Evolutionary conservation across 2,113 vertebrate genomes (phyloP).

Genomic region (Oostethus manadensis): DNA sequence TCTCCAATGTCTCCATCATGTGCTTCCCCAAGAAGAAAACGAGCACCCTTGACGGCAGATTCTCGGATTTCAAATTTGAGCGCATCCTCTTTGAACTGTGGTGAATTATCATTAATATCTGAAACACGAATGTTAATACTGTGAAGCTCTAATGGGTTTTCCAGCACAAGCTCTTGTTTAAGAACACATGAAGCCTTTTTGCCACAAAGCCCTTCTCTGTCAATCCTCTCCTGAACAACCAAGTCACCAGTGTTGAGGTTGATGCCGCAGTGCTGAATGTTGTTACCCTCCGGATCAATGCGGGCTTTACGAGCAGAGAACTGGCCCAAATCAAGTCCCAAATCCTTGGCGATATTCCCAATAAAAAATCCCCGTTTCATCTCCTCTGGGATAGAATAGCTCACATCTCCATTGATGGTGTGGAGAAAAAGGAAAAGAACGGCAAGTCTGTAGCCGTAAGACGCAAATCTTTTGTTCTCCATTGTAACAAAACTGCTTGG

Average conservation of each 20-base stretch:
- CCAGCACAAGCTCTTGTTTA: constrained; percentile 67
- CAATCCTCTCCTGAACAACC: constrained; percentile 67
- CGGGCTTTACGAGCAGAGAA: constrained; percentile 65
- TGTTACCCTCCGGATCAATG: constrained; percentile 43
- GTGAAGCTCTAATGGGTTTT: constrained; percentile 60
- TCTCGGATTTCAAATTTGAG: constrained; percentile 63
- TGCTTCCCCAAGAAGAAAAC: constrained; percentile 62
- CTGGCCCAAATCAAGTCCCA: constrained; percentile 58
- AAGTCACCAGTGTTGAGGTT: constrained; percentile 67
- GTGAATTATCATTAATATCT: constrained; percentile 79
- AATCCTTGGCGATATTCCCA: constrained; percentile 74
- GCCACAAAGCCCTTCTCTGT: constrained; percentile 74
- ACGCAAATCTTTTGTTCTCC: background rate
- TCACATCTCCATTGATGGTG: constrained; percentile 49
- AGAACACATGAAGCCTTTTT: constrained; percentile 59
- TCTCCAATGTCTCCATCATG: constrained; percentile 70
- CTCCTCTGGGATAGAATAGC: constrained; percentile 73
- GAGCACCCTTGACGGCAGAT: constrained; percentile 43
- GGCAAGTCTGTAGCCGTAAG: constrained; percentile 8
- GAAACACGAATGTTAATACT: constrained; percentile 60
- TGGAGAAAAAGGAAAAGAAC: constrained; percentile 30
- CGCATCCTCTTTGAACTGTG: constrained; percentile 52
- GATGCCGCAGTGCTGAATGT: constrained; percentile 48
- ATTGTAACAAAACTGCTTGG: background rate
- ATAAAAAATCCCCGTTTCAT: constrained; percentile 71